Evolutionary conservation across 2,888 invertebrate species (phyloP).

Genomic region (Zygaena filipendulae): DNA sequence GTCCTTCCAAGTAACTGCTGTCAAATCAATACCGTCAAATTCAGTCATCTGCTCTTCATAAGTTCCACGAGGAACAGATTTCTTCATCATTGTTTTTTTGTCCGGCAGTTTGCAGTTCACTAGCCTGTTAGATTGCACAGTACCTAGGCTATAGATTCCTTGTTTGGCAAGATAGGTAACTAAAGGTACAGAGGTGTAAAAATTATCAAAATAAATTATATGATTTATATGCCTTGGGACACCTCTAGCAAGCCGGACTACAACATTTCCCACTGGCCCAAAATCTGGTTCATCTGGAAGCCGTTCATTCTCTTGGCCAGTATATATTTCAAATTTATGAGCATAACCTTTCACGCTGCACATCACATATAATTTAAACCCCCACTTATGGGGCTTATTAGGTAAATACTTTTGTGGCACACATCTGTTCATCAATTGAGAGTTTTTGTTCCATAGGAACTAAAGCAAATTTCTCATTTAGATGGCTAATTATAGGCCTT

Average conservation of each 20-base stretch:
- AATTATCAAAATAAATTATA: too few species aligned
- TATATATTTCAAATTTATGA: conserved; percentile 20
- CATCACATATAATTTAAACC: conserved; percentile 18
- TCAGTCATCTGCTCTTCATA: conserved; percentile 23
- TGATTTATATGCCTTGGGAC: conserved; percentile 24
- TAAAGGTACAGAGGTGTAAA: too few species aligned
- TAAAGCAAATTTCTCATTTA: conserved; percentile 23
- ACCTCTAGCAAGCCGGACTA: conserved; percentile 20
- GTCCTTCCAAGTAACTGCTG: conserved; percentile 24
- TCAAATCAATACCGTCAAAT: conserved; percentile 24
- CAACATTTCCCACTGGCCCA: conserved; percentile 22
- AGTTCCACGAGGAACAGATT: conserved; percentile 21
- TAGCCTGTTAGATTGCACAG: conserved; percentile 18
- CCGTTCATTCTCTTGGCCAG: conserved; percentile 20
- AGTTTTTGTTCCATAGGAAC: conserved; percentile 23
- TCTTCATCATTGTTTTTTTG: conserved; percentile 23
- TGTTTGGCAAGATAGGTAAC: conserved; percentile 21
- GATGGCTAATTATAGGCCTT: conserved; percentile 22
- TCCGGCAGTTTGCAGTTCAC: conserved; percentile 23
- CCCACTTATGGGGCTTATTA: too few species aligned
- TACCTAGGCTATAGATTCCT: conserved; percentile 22
- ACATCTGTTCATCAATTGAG: conserved; percentile 1
- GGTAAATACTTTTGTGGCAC: conserved; percentile 14
- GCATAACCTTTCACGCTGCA: conserved; percentile 20
- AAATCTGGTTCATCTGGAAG: conserved; percentile 24